Percentiles rank a stretch among this genome's conserved stretches.
phyloP scores from a whole-genome alignment of 2,113 vertebrate species.

The Solea senegalensis region DNA sequence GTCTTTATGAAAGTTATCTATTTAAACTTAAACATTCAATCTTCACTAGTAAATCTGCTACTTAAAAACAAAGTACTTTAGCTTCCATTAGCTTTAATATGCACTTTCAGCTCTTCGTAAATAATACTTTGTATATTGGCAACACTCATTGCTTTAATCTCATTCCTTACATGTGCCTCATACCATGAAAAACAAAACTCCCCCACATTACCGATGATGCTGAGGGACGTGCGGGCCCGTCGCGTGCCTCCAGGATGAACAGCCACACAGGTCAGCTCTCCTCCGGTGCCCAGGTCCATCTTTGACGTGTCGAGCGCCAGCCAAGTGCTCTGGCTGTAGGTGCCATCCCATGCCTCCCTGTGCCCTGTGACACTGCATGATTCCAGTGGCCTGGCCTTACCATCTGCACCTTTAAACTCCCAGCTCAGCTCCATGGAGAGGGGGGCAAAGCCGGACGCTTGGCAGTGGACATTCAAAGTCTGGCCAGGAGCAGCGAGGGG shows the following conservation, averaged over 20 bases:
- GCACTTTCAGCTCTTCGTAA: no score
- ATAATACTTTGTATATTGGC: no score
- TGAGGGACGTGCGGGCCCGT: slow-evolving; percentile 61
- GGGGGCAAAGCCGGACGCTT: slow-evolving; percentile 83
- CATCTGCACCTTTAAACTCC: slow-evolving; percentile 66
- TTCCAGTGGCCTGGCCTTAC: slow-evolving; percentile 58
- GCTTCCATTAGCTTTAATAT: no score
- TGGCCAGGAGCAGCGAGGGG: slow-evolving; percentile 72
- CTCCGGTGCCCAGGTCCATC: slow-evolving; percentile 73
- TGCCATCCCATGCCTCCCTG: slow-evolving; percentile 81
- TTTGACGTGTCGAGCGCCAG: slow-evolving; percentile 67
- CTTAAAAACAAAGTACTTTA: no score
- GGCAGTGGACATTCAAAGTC: slow-evolving; percentile 75
- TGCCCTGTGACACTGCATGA: slow-evolving; percentile 76
- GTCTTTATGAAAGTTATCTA: neutral
- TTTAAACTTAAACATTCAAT: no score
- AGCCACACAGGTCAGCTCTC: slow-evolving; percentile 80
- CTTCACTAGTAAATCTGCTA: neutral
- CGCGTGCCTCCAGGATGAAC: slow-evolving; percentile 74
- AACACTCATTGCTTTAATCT: no score
- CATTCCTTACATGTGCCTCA: neutral
- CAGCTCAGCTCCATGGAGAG: slow-evolving; percentile 81
- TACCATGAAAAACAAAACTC: neutral
- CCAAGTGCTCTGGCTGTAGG: slow-evolving; percentile 78
- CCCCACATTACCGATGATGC: slow-evolving; percentile 72